Percentiles rank a stretch among this genome's conserved stretches.
phyloP scores from a whole-genome alignment of 2,888 invertebrate species.

The Dasysyrphus tricinctus region DNA sequence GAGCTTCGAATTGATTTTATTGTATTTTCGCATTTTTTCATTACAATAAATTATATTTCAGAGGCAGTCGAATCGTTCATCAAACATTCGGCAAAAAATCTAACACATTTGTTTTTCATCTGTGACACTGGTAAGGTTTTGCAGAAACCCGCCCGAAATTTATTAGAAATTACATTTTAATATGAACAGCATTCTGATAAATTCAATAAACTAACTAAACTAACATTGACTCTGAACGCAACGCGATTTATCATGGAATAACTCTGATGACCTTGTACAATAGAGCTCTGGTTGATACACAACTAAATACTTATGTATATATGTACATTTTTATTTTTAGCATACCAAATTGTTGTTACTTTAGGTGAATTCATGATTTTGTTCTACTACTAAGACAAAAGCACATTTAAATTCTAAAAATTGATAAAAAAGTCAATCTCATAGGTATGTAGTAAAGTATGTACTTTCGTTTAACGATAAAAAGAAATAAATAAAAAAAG shows the following conservation, averaged over 20 bases:
- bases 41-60: too few relatives aligned
- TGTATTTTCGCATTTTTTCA: too few relatives aligned
- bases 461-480: not conserved
- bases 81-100: too few relatives aligned
- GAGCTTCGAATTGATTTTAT: too few relatives aligned
- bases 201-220: not conserved
- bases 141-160: too few relatives aligned
- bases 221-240: not conserved
- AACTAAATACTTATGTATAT: not conserved
- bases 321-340: not conserved
- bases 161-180: too few relatives aligned
- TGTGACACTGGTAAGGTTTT: too few relatives aligned
- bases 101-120: too few relatives aligned
- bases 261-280: constrained; percentile 13
- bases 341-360: not conserved
- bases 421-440: not conserved
- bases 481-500: not conserved
- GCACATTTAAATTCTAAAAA: not conserved
- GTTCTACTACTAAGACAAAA: not conserved
- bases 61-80: too few relatives aligned
- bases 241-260: not conserved
- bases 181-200: not conserved
- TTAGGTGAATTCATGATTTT: not conserved
- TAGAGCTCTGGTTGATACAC: not conserved
- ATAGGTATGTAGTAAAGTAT: not conserved